These are phyloP conservation scores for Trissolcus japonicus DNA, from an alignment of 2,888 invertebrate genomes.

Conservation along the genomic window DNA sequence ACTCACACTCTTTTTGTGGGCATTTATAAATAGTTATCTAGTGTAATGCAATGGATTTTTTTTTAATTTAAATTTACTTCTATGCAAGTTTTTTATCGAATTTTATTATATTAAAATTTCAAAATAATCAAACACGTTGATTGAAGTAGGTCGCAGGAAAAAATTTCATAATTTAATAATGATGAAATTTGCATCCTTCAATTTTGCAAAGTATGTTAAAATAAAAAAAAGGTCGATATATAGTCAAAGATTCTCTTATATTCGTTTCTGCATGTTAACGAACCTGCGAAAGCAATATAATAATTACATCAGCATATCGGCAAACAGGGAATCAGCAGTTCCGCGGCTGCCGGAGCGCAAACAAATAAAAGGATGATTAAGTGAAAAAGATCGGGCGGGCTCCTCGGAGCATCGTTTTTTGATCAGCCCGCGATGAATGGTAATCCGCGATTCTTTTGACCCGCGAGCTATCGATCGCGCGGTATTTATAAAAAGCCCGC, in stretches of 20 bases:
- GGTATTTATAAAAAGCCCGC: slow-evolving; percentile 31
- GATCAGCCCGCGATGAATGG: slow-evolving; percentile 37
- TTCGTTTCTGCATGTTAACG: slow-evolving; percentile 19
- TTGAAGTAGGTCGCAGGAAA: too few relatives aligned
- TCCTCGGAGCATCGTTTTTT: slow-evolving; percentile 25
- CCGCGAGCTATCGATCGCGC: slow-evolving; percentile 23
- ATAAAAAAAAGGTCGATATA: neutral
- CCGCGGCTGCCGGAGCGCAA: slow-evolving; percentile 61
- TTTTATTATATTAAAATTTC: too few relatives aligned
- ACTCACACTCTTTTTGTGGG: too few relatives aligned
- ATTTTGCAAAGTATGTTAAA: too few relatives aligned
- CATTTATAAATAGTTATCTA: too few relatives aligned
- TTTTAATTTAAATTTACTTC: too few relatives aligned
- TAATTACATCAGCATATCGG: slow-evolving; percentile 77
- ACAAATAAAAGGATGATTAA: slow-evolving; percentile 46
- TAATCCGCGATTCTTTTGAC: slow-evolving; percentile 22
- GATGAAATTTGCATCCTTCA: too few relatives aligned
- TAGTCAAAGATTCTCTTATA: slow-evolving; percentile 12
- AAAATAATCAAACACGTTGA: too few relatives aligned
- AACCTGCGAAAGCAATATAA: slow-evolving; percentile 70
- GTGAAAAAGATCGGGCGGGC: slow-evolving; percentile 23
- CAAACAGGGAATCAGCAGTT: slow-evolving; percentile 74
- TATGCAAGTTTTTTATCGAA: too few relatives aligned
- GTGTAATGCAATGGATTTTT: too few relatives aligned
- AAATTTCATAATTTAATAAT: too few relatives aligned